Percentiles rank a stretch among this genome's conserved stretches.
Evolutionary conservation across 2,888 invertebrate genomes (phyloP).

Genomic region (Trissoscelio sp.): DNA sequence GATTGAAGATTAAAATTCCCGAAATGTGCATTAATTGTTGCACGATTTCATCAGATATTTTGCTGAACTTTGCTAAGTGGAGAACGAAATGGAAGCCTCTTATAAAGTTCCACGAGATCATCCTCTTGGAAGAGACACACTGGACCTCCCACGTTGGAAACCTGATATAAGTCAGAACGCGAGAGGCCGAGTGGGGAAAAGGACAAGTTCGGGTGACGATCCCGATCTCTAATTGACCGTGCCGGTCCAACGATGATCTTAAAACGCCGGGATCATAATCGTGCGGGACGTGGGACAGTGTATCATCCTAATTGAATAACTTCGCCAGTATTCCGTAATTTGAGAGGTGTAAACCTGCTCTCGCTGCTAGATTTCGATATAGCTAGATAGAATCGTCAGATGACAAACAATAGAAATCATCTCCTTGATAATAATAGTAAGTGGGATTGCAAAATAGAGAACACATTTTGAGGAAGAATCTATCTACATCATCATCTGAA

Average conservation of each 20-base stretch:
- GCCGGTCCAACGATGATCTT: conserved; percentile 77
- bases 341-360: conserved; percentile 59
- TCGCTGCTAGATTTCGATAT: conserved; percentile 34
- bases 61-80: conserved; percentile 50
- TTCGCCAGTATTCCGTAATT: conserved; percentile 62
- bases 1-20: conserved; percentile 6
- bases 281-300: conserved; percentile 77
- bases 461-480: no score
- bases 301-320: conserved; percentile 71
- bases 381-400: conserved; percentile 30
- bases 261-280: conserved; percentile 79
- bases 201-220: conserved; percentile 78
- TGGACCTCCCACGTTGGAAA: conserved; percentile 83
- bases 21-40: not conserved
- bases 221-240: conserved; percentile 83
- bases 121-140: conserved; percentile 80
- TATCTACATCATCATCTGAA: not conserved
- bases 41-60: conserved; percentile 7
- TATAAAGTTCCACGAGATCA: conserved; percentile 81
- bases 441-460: no score
- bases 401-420: conserved; percentile 32
- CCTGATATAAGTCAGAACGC: conserved; percentile 74
- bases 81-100: conserved; percentile 80
- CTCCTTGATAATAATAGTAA: conserved; percentile 25
- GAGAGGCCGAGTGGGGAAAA: conserved; percentile 41